Conservation (phyloP, 1,140 invertebrate species). For the Anoplophora glabripennis region DNA sequence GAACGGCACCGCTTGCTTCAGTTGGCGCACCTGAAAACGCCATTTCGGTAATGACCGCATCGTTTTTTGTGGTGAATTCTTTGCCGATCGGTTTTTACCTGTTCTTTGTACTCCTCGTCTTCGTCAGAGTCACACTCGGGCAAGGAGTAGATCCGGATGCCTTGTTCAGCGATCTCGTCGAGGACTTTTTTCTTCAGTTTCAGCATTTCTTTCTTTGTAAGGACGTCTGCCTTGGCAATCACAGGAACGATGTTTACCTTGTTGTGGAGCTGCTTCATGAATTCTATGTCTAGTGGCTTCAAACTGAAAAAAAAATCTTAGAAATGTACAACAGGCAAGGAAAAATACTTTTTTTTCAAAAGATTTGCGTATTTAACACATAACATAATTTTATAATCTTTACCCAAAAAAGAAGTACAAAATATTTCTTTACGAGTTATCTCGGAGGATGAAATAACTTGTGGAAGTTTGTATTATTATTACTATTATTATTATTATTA, state of each 20-base stretch:
- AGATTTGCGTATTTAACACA: no score
- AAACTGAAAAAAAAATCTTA: conserved; percentile 57
- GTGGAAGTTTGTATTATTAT: no score
- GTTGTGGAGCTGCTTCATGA: conserved; percentile 97
- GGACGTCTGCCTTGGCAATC: conserved; percentile 97
- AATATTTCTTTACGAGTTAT: no score
- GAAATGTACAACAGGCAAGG: no score
- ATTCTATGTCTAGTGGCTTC: conserved; percentile 92
- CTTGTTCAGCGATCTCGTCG: conserved; percentile 79
- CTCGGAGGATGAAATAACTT: no score
- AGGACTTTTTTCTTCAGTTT: conserved; percentile 84
- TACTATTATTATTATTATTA: no score
- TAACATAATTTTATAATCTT: no score
- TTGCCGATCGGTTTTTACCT: conserved; percentile 52
- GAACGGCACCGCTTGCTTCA: conserved; percentile 94
- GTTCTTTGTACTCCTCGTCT: conserved; percentile 92
- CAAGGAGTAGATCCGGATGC: conserved; percentile 92
- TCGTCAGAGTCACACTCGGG: conserved; percentile 95
- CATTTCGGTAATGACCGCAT: not conserved
- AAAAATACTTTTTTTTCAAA: no score
- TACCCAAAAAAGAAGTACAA: no score
- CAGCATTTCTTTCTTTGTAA: conserved; percentile 92
- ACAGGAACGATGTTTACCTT: conserved; percentile 99
- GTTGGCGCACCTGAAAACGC: conserved; percentile 67
- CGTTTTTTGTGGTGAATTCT: not conserved